Percentiles rank a stretch among this genome's conserved stretches.
These are phyloP conservation scores for Molothrus aeneus DNA, from an alignment of 2,797 vertebrate species.

Conservation along the genomic window DNA sequence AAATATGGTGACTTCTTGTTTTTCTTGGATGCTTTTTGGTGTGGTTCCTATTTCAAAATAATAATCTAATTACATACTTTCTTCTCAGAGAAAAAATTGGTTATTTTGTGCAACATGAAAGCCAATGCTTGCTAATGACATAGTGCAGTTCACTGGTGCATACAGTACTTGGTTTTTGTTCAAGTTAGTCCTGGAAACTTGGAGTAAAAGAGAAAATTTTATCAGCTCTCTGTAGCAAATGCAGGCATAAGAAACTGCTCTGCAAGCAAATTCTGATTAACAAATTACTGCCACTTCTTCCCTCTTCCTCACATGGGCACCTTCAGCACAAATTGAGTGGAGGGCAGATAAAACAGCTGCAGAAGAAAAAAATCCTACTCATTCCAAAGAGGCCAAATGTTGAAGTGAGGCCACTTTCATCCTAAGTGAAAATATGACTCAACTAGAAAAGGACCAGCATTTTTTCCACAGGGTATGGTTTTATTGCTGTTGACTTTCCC, in stretches of 20 bases:
- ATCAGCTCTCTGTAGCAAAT: background rate
- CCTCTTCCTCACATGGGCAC: background rate
- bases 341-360: background rate
- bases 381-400: background rate
- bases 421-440: background rate
- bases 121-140: background rate
- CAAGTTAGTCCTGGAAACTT: background rate
- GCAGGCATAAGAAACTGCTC: background rate
- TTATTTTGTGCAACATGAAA: background rate
- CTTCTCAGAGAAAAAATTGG: background rate
- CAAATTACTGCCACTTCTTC: background rate
- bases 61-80: background rate
- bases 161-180: background rate
- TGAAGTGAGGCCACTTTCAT: background rate
- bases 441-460: background rate
- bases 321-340: background rate
- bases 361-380: background rate
- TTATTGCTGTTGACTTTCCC: background rate
- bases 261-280: constrained; percentile 6
- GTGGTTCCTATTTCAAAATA: background rate
- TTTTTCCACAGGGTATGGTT: background rate
- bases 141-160: background rate
- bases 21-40: background rate
- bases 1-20: background rate
- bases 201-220: background rate